These are phyloP conservation scores for Glaucopsyche alexis DNA, from an alignment of 2,888 invertebrate species.

Conservation along the genomic window DNA sequence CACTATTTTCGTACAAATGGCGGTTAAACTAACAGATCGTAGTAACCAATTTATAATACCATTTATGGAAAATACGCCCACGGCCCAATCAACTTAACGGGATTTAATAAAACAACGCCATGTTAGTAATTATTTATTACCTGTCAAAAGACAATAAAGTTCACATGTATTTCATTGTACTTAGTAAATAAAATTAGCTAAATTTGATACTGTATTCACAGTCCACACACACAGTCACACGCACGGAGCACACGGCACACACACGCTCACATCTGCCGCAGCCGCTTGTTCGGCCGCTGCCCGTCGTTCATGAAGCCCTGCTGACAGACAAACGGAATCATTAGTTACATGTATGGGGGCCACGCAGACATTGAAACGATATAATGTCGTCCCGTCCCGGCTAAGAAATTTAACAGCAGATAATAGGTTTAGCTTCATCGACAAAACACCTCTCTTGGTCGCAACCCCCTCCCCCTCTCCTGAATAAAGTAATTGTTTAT, in stretches of 20 bases:
- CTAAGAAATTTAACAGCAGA: too few relatives aligned
- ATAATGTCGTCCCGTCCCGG: too few relatives aligned
- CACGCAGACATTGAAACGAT: neutral
- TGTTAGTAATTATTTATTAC: conserved; percentile 78
- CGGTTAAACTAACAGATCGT: too few relatives aligned
- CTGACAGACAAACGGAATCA: conserved; percentile 33
- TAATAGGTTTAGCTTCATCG: too few relatives aligned
- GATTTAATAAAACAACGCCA: conserved; percentile 33
- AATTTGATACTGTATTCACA: conserved; percentile 62
- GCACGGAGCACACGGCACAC: conserved; percentile 43
- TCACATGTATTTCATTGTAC: conserved; percentile 74
- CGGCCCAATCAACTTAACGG: neutral
- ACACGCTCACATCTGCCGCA: conserved; percentile 66
- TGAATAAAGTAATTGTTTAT: too few relatives aligned
- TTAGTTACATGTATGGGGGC: neutral
- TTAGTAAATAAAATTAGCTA: conserved; percentile 80
- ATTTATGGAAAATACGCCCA: neutral
- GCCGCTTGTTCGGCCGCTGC: conserved; percentile 76
- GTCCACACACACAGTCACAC: conserved; percentile 64
- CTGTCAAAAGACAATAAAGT: conserved; percentile 75
- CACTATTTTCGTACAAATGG: too few relatives aligned
- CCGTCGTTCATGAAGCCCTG: conserved; percentile 77
- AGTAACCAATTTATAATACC: neutral
- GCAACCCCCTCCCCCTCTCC: too few relatives aligned
- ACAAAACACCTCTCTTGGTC: too few relatives aligned